These are phyloP conservation scores for Pantelozetes paolii DNA, from an alignment of 2,888 invertebrate species.

Conservation along the genomic window DNA sequence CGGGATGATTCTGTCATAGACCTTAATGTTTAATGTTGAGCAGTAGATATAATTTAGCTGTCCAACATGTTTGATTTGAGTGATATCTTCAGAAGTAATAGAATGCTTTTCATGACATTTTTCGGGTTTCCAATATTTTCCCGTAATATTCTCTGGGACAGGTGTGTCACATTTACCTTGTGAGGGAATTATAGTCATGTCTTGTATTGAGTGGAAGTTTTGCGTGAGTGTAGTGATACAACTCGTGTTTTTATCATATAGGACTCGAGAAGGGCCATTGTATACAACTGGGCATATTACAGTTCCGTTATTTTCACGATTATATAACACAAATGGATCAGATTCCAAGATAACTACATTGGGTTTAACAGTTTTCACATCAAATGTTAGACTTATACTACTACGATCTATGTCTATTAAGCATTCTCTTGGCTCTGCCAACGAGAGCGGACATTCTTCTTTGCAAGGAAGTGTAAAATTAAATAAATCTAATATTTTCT, in stretches of 20 bases:
- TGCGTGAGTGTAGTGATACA: background rate
- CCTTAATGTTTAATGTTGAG: too few species aligned
- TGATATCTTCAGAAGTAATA: background rate
- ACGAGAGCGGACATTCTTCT: background rate
- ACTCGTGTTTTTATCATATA: background rate
- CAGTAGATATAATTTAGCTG: too few species aligned
- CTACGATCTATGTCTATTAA: background rate
- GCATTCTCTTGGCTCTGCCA: background rate
- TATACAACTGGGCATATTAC: background rate
- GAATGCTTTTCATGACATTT: background rate
- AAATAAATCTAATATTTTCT: background rate
- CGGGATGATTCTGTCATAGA: too few species aligned
- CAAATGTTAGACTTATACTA: background rate
- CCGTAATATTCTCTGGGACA: background rate
- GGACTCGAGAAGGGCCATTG: background rate
- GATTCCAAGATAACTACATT: background rate
- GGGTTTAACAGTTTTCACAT: background rate
- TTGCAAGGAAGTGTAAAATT: constrained; percentile 6
- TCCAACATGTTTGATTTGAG: too few species aligned
- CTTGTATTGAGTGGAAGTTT: background rate
- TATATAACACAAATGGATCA: background rate
- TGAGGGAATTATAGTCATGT: background rate
- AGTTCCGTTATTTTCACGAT: background rate
- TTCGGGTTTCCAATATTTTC: background rate
- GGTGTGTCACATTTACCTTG: background rate